Percentiles rank a stretch among this genome's conserved stretches.
Conservation (phyloP, 1,140 invertebrate genomes). For the Sitophilus oryzae region DNA sequence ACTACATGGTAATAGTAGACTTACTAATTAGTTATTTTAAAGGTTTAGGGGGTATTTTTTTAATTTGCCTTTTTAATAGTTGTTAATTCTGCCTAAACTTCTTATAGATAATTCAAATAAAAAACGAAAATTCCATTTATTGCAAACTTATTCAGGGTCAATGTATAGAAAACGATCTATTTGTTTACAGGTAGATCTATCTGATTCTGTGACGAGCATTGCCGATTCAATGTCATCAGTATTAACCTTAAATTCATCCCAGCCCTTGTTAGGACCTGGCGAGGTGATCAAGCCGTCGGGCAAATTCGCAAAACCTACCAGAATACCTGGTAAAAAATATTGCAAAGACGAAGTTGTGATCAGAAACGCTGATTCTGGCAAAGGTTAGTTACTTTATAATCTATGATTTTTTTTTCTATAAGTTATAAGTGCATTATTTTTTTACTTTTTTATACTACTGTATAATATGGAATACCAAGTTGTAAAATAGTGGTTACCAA, state of each 20-base stretch:
- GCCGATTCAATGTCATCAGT: conserved; percentile 38
- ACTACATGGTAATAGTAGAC: no score
- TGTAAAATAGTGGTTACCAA: no score
- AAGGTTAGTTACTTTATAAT: conserved; percentile 71
- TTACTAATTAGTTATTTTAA: no score
- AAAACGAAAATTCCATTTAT: no score
- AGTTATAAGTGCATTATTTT: conserved; percentile 13
- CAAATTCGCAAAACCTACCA: conserved; percentile 81
- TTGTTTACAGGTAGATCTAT: conserved; percentile 35
- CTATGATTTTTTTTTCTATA: conserved; percentile 15
- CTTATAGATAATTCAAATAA: no score
- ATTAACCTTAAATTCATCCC: conserved; percentile 45
- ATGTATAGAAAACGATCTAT: no score
- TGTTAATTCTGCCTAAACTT: no score
- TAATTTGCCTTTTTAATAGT: no score
- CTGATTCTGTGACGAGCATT: conserved; percentile 36
- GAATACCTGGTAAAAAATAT: conserved; percentile 85
- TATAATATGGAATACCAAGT: no score
- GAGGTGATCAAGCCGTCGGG: conserved; percentile 82
- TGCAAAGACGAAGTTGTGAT: conserved; percentile 92
- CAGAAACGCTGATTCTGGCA: conserved; percentile 87
- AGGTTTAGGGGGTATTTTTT: no score
- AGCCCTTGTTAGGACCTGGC: conserved; percentile 62
- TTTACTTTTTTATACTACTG: no score
- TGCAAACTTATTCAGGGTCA: no score